Conservation (phyloP, 2,797 vertebrate genomes). For the Lagodon rhomboides region DNA sequence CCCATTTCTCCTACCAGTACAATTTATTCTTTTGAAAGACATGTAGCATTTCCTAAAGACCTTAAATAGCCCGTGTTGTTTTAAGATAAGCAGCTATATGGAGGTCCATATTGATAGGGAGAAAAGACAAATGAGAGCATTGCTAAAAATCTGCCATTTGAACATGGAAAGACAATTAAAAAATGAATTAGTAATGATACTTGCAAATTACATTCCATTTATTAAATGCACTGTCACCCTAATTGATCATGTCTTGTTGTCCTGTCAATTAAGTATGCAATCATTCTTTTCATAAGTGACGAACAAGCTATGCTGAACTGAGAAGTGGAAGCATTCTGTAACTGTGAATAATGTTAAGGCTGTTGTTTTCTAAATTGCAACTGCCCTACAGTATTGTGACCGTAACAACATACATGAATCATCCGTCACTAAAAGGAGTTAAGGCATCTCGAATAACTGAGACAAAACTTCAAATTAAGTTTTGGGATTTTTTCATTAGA, state of each 20-base stretch:
- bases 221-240: not conserved
- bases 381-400: not conserved
- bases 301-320: not conserved
- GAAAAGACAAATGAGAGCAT: not conserved
- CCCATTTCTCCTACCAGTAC: not conserved
- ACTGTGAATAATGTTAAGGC: too few species aligned
- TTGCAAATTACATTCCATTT: not conserved
- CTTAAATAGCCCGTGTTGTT: not conserved
- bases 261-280: not conserved
- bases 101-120: not conserved
- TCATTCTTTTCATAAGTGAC: not conserved
- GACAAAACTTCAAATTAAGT: not conserved
- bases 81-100: not conserved
- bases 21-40: not conserved
- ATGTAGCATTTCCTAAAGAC: not conserved
- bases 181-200: not conserved
- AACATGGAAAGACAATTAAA: too few species aligned
- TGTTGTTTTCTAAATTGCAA: not conserved
- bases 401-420: not conserved
- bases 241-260: not conserved
- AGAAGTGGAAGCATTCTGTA: too few species aligned
- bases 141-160: too few species aligned
- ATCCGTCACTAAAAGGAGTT: not conserved
- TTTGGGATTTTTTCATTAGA: not conserved
- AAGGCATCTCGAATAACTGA: too few species aligned